Evolutionary conservation across 2,113 vertebrate genomes (phyloP).

Genomic region (Aptenodytes patagonicus): DNA sequence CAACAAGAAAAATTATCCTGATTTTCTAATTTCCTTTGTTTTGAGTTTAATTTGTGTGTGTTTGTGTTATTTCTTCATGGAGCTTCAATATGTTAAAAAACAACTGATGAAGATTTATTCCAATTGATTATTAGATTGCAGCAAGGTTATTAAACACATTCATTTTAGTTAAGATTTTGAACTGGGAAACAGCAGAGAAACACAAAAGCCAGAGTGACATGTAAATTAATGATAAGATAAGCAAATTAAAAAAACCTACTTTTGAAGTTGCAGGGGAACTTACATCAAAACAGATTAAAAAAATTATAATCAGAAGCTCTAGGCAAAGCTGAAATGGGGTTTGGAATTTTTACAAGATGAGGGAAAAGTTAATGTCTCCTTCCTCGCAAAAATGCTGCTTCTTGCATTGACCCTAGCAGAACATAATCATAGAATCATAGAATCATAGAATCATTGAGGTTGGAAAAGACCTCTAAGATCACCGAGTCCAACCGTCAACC

Average conservation of each 20-base stretch:
- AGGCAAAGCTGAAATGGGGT: not conserved
- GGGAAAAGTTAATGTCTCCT: not conserved
- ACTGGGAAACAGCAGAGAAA: not conserved
- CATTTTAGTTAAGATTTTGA: constrained; percentile 41
- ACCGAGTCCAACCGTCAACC: too few species aligned
- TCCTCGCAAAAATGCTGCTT: not conserved
- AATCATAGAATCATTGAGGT: too few species aligned
- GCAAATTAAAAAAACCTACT: not conserved
- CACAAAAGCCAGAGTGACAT: not conserved
- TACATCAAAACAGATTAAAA: not conserved
- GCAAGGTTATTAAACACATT: constrained; percentile 32
- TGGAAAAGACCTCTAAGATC: too few species aligned
- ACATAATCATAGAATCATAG: not conserved
- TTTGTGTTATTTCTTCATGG: not conserved
- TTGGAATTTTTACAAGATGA: not conserved
- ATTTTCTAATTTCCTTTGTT: not conserved
- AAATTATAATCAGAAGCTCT: not conserved
- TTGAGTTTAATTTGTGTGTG: not conserved
- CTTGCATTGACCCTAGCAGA: not conserved
- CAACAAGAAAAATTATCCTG: not conserved
- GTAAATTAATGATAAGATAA: constrained; percentile 11
- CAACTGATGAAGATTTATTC: not conserved
- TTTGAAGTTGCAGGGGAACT: not conserved
- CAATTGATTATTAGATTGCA: not conserved
- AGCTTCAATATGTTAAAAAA: not conserved